Evolutionary conservation across 2,113 vertebrate genomes (phyloP).

Genomic region (Pristiophorus japonicus): DNA sequence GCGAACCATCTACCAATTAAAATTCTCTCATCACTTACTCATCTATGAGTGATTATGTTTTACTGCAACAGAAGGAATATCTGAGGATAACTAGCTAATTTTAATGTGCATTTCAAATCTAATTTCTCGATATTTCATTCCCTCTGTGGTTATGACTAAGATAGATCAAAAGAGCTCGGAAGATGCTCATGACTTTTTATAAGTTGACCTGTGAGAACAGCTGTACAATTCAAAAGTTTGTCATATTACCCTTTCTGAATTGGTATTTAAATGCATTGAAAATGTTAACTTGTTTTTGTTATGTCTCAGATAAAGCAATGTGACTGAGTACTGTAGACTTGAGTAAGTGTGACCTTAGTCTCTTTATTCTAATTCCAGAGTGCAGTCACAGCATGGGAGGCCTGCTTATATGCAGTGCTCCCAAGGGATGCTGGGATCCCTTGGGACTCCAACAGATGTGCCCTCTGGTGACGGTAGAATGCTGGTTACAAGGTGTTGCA

Average conservation of each 20-base stretch:
- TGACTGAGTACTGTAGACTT: too few species aligned
- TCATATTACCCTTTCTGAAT: neutral
- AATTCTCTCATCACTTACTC: conserved; percentile 1
- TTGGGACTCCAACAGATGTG: too few species aligned
- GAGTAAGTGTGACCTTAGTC: too few species aligned
- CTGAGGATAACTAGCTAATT: conserved; percentile 26
- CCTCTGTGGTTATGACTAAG: conserved; percentile 16
- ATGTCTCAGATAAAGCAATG: too few species aligned
- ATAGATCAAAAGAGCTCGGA: conserved; percentile 3
- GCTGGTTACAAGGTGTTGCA: too few species aligned
- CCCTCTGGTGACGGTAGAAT: too few species aligned
- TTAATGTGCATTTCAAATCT: conserved; percentile 27
- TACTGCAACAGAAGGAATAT: neutral
- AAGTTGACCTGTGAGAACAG: neutral
- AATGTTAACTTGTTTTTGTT: neutral
- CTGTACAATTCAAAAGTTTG: neutral
- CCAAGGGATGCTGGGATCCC: too few species aligned
- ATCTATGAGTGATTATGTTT: neutral
- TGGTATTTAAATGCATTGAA: neutral
- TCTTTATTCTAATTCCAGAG: too few species aligned
- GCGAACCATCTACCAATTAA: conserved; percentile 23
- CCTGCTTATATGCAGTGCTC: too few species aligned
- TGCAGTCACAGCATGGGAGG: too few species aligned
- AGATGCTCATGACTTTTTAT: neutral
- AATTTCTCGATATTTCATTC: conserved; percentile 34